Conservation (phyloP, 2,113 vertebrate genomes). For the Myocastor coypus region DNA sequence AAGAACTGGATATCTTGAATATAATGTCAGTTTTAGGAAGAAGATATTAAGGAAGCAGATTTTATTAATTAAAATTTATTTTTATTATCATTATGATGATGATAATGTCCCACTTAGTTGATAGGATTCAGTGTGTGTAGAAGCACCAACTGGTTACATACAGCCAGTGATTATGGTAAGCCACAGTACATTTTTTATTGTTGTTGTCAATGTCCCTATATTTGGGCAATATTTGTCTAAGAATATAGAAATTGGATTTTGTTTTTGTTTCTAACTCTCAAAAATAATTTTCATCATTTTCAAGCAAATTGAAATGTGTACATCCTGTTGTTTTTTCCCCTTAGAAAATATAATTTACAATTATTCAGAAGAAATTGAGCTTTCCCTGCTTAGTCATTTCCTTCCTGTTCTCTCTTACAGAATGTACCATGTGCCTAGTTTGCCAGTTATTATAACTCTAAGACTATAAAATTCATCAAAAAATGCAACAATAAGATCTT, state of each 20-base stretch:
- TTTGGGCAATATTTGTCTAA: conserved; percentile 54
- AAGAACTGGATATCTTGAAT: conserved; percentile 9
- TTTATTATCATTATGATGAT: neutral
- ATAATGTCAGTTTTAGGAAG: conserved; percentile 47
- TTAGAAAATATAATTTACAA: conserved; percentile 60
- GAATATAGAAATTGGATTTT: conserved; percentile 32
- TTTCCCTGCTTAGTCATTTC: conserved; percentile 38
- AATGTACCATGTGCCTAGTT: conserved; percentile 9
- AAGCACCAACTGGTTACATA: neutral
- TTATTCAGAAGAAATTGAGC: conserved; percentile 57
- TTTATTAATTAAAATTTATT: conserved; percentile 42
- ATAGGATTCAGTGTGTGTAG: conserved; percentile 38
- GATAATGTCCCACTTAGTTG: neutral
- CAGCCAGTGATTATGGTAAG: neutral
- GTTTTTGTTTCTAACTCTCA: conserved; percentile 68
- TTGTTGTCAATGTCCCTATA: conserved; percentile 7
- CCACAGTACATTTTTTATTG: neutral
- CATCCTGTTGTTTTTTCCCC: conserved; percentile 58
- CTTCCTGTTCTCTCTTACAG: conserved; percentile 34
- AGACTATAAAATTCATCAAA: conserved; percentile 48
- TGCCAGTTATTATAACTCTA: neutral
- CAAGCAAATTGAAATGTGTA: conserved; percentile 70
- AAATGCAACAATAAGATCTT: neutral
- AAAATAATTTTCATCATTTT: conserved; percentile 63
- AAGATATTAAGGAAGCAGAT: conserved; percentile 41